Evolutionary conservation across 1,140 invertebrate genomes (phyloP).

Genomic region (Bombus soroeensis): DNA sequence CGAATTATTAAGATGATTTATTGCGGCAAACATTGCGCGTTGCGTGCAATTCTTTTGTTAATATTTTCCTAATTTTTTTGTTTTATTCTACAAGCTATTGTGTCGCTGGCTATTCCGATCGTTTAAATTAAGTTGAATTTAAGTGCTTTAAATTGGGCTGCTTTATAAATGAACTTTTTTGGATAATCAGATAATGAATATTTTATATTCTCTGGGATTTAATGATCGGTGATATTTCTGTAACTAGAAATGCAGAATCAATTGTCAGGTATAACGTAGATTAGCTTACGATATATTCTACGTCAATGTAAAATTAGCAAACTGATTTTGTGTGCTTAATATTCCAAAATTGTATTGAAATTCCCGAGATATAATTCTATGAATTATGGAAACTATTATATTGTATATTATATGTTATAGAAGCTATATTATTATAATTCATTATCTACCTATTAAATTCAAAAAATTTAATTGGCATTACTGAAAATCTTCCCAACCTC

Average conservation of each 20-base stretch:
- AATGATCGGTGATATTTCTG: no score
- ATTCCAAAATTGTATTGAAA: not conserved
- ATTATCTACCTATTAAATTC: no score
- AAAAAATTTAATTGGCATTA: no score
- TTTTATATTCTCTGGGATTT: not conserved
- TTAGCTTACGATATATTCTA: not conserved
- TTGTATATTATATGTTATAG: no score
- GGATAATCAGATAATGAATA: not conserved
- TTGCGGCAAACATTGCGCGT: not conserved
- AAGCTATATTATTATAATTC: no score
- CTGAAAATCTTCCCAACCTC: no score
- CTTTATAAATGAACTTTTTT: no score
- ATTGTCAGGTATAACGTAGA: not conserved
- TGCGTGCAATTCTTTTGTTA: no score
- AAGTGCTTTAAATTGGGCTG: no score
- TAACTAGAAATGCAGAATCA: no score
- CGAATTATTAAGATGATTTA: constrained; percentile 12
- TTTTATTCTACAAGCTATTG: not conserved
- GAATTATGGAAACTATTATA: not conserved
- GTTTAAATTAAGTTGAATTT: no score
- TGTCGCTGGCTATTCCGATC: no score
- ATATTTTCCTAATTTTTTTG: not conserved
- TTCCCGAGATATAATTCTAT: not conserved
- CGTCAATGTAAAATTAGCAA: not conserved
- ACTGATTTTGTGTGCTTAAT: not conserved